phyloP scores from a whole-genome alignment of 2,113 vertebrate genomes.

The Nyctibius bracteatus region DNA sequence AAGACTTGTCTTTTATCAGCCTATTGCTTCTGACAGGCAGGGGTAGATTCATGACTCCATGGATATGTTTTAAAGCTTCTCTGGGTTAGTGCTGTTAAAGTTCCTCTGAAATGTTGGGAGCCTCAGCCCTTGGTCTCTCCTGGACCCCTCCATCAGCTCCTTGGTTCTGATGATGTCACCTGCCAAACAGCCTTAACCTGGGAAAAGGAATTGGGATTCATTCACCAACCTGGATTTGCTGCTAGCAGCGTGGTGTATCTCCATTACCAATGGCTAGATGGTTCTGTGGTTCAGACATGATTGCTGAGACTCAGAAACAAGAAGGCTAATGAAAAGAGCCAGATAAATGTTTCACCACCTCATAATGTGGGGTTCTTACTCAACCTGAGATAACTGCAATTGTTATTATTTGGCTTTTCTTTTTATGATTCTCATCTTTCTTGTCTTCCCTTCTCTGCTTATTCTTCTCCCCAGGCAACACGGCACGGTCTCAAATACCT shows the following conservation, averaged over 20 bases:
- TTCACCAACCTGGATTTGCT: rapidly evolving
- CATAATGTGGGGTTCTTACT: background rate
- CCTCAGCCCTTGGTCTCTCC: background rate
- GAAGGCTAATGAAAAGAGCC: background rate
- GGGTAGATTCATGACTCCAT: background rate
- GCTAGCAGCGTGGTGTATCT: background rate
- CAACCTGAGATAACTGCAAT: background rate
- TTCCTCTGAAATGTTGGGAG: background rate
- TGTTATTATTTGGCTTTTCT: background rate
- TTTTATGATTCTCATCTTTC: background rate
- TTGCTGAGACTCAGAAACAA: background rate
- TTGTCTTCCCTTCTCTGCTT: background rate
- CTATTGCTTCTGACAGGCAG: background rate
- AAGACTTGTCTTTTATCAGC: background rate
- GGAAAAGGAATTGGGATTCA: background rate
- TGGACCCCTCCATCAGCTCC: background rate
- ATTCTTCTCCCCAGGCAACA: background rate
- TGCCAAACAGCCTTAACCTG: background rate
- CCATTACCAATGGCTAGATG: rapidly evolving
- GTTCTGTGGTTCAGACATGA: background rate
- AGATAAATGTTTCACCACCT: background rate
- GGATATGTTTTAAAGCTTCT: background rate
- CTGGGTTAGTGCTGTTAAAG: background rate
- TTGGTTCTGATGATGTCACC: background rate
- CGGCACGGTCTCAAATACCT: background rate